A percentile compares a stretch with the other conserved stretches of the same genome.
These are phyloP conservation scores for Apostichopus parvimensis DNA, from an alignment of 35 echinoderm and acorn worm species.

Conservation along the genomic window DNA sequence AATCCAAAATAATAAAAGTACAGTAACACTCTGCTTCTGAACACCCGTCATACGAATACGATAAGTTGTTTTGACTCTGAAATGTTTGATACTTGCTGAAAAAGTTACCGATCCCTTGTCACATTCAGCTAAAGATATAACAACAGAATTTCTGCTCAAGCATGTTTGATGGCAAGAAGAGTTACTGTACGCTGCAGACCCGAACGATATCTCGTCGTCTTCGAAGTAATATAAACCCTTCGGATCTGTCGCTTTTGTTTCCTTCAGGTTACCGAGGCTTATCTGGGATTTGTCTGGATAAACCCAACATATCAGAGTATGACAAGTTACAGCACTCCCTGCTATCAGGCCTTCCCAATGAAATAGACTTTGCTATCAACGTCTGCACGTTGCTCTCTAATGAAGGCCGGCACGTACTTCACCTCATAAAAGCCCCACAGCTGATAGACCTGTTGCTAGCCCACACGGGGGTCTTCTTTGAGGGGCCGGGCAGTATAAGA, in stretches of 20 bases:
- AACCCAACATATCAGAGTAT: constrained; percentile 75
- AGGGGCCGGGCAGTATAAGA: constrained; percentile 82
- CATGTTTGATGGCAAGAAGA: too few relatives aligned
- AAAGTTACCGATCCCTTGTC: too few relatives aligned
- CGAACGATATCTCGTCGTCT: too few relatives aligned
- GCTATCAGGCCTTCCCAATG: constrained; percentile 93
- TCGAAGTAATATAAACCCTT: too few relatives aligned
- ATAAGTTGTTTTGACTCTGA: too few relatives aligned
- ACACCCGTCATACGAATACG: too few relatives aligned
- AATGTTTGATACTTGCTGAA: too few relatives aligned
- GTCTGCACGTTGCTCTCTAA: constrained; percentile 96
- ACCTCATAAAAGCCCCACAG: constrained; percentile 67
- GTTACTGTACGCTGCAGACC: too few relatives aligned
- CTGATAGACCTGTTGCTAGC: constrained; percentile 92
- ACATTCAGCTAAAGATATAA: too few relatives aligned
- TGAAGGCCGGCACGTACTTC: constrained; percentile 91
- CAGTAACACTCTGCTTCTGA: too few relatives aligned
- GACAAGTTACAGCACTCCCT: constrained; percentile 87
- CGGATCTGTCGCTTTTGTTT: not conserved
- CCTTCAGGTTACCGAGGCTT: constrained; percentile 12
- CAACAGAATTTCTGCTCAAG: too few relatives aligned
- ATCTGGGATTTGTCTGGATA: constrained; percentile 35
- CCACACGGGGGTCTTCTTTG: constrained; percentile 89
- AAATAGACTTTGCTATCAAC: constrained; percentile 98
- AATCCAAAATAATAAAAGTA: too few relatives aligned